Conservation (phyloP, 2,113 vertebrate species). For the Stercorarius parasiticus region DNA sequence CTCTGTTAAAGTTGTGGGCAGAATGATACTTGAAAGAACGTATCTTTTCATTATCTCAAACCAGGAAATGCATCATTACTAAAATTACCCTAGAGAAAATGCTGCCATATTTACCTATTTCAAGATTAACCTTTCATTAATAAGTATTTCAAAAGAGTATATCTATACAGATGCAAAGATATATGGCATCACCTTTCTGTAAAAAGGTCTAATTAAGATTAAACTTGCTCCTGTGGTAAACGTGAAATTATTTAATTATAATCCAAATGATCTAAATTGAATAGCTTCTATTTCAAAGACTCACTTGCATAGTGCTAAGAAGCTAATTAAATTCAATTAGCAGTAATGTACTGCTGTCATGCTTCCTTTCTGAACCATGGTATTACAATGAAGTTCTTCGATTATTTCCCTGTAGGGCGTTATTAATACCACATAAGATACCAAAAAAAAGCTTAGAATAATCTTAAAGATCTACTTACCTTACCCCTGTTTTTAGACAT, state of each 20-base stretch:
- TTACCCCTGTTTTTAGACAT: slow-evolving; percentile 7
- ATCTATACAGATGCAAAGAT: slow-evolving; percentile 26
- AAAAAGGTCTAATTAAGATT: slow-evolving; percentile 57
- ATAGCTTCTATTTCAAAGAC: slow-evolving; percentile 72
- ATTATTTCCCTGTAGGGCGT: slow-evolving; percentile 68
- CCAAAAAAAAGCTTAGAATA: slow-evolving; percentile 58
- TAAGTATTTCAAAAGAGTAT: neutral
- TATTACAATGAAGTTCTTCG: slow-evolving; percentile 58
- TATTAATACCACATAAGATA: slow-evolving; percentile 39
- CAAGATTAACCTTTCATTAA: neutral
- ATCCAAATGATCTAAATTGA: slow-evolving; percentile 70
- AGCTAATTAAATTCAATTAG: slow-evolving; percentile 78
- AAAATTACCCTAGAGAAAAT: neutral
- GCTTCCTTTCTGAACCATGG: slow-evolving; percentile 60
- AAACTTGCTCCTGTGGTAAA: slow-evolving; percentile 50
- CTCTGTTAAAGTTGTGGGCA: neutral
- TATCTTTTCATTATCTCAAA: neutral
- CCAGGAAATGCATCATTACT: neutral
- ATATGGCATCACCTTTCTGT: neutral
- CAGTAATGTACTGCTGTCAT: slow-evolving; percentile 59
- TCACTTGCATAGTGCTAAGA: slow-evolving; percentile 61
- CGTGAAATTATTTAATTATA: slow-evolving; percentile 73
- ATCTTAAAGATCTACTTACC: slow-evolving; percentile 20
- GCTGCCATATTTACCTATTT: neutral
- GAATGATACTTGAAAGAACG: neutral